Evolutionary conservation across 2,888 invertebrate genomes (phyloP), one percentile per base, ranked within the genome.

Genomic region (Lamellibrachia satsuma): DNA sequence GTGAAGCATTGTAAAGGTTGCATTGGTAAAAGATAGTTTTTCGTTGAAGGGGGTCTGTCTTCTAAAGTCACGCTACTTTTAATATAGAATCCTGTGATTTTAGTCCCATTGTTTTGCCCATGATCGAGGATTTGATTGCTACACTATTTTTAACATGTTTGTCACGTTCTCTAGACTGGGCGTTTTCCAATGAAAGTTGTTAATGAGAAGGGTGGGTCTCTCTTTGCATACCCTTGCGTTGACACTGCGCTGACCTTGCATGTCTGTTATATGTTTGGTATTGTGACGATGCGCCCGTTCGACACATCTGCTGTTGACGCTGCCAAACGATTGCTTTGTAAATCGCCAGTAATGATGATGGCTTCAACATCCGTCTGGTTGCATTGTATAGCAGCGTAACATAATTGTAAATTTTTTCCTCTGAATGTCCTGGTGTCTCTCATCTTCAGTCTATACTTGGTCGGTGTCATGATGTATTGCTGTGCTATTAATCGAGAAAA

Each of bases 161-260:
- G 75, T 75, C 75, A 22, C 22, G 75, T 75, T 22, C 15, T 22
- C 6, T 22, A 75, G 75, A 15, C 22, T 22, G 75, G 75, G 75
- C 75, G 75, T 75, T 75, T 75, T 15, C 75, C 75, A 2, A 75
- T 75, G 75, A 15, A n/a, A 6, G 11, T 11, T 75, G 22, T 75
- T 75, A 75, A 75, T 75, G 75, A 75, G 75, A 75, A 75, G 75
- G 75, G 75, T 75, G 75, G 15, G 75, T n/a, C 75, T n/a, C 75
- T 22, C 4, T 75, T n/a, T 22, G 22, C 15, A 4, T 2, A 75
- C 75, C 75, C 75, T n/a, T 22, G 22, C 22, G 22, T 6, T 75
- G 75, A 75, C 75, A 22, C 75, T 22, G 22, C 22, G 22, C 22
- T 75, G 75, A 75, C 75, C 75, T n/a, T n/a, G 15, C 75, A 22